Conservation (phyloP, 2,888 invertebrate genomes). For the Lysandra bellargus region DNA sequence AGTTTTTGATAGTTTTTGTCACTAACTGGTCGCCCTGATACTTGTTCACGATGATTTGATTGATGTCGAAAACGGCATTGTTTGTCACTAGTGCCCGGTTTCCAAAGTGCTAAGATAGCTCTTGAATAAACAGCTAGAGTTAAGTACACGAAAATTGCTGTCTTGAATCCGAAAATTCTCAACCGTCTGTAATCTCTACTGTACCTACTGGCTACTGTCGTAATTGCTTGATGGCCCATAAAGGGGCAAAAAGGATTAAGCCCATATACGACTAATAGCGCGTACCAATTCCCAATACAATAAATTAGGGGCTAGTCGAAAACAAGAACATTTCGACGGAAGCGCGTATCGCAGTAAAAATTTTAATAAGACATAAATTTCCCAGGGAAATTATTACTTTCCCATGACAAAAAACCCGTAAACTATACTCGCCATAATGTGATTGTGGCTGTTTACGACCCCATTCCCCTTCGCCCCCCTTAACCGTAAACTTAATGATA, state of each 20-base stretch:
- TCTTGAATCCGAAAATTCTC: too few relatives aligned
- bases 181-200: not conserved
- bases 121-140: too few relatives aligned
- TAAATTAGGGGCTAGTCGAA: constrained; percentile 6
- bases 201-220: not conserved
- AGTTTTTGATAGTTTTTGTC: too few relatives aligned
- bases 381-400: constrained; percentile 18
- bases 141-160: too few relatives aligned
- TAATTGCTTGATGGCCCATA: constrained; percentile 1
- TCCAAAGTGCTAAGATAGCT: too few relatives aligned
- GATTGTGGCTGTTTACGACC: constrained; percentile 13
- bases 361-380: constrained; percentile 24
- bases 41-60: too few relatives aligned
- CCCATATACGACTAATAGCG: not conserved
- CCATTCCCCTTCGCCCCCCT: not conserved
- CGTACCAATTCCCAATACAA: not conserved
- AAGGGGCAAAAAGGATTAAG: not conserved
- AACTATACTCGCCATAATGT: constrained; percentile 22
- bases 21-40: too few relatives aligned
- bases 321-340: constrained; percentile 5
- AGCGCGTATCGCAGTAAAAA: constrained; percentile 16
- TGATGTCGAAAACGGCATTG: too few relatives aligned
- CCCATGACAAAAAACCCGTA: constrained; percentile 25
- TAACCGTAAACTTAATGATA: constrained; percentile 13
- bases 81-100: too few relatives aligned